Evolutionary conservation across 2,113 vertebrate genomes (phyloP), one percentile per base, ranked within the genome.

Genomic region (Atherinomorus stipes): DNA sequence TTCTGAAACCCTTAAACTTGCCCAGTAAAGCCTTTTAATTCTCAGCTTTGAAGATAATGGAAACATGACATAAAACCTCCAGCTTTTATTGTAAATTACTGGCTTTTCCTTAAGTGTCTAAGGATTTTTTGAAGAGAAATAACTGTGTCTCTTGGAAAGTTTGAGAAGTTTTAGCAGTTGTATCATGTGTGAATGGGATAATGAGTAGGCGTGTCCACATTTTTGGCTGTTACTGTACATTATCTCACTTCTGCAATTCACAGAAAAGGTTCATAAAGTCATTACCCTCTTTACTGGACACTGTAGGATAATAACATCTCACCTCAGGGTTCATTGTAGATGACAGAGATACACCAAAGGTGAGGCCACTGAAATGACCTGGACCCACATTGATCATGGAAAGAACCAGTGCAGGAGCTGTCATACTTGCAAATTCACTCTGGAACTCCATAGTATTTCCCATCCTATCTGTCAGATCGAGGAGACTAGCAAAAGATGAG

Each of bases 391-490:
- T 76, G 13, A 92, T 13, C 74, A 97, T 77, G 52, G 93, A 71
- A 70, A 98, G 54, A 2, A 94, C 95, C 80, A 98, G 21, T 1
- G 75, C 89, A 0, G 91, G 78, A 11, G 85, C 84, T 0, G 78
- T 84, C 18, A 97, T 19, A 13, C 86, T 95, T 0, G 67, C 58
- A 3, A 64, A 88, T 38, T 86, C 92, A 25, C 84, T 94, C 1
- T 15, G 11, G 75, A 95, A 96, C 12, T 89, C 54, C 88, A 96
- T 86, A 37, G 90, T 95, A 62, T 96, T 92, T 57, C 95, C 95
- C 23, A 94, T 75, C 37, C 25, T 85, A 11, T 97, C 94, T 0
- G 90, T 95, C 69, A 95, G 90, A 53, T 74, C 85, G 44, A 98
- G 90, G 75, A 98, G 90, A 53, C 97, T 51, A 76, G 50, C 13